These are phyloP conservation scores for Phylloscopus trochilus DNA, from an alignment of 2,113 vertebrate genomes.

Conservation along the genomic window DNA sequence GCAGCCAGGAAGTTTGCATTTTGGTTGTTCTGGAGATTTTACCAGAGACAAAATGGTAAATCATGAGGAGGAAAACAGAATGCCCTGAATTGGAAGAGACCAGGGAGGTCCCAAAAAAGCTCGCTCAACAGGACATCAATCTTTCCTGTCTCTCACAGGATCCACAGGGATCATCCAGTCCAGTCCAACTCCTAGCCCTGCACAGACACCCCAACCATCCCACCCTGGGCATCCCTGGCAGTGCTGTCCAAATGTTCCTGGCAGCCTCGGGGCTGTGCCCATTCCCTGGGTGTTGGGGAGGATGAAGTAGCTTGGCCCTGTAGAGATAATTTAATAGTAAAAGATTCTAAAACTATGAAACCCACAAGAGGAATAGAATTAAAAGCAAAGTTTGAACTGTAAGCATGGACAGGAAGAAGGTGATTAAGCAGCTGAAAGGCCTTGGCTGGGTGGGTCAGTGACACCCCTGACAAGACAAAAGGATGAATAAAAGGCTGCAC, in stretches of 20 bases:
- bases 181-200: accelerated
- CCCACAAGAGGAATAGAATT: no score
- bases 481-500: no score
- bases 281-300: no score
- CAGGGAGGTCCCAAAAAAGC: neutral
- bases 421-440: no score
- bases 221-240: neutral
- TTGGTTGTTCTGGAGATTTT: neutral
- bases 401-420: no score
- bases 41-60: neutral
- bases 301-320: no score
- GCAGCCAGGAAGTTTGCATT: neutral
- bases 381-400: no score
- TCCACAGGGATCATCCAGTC: no score
- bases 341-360: no score
- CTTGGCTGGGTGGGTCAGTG: no score
- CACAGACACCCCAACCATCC: neutral
- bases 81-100: neutral
- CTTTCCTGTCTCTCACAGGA: neutral
- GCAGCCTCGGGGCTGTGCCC: accelerated
- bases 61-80: neutral
- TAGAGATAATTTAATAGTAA: no score
- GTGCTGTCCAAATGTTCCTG: neutral
- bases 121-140: accelerated
- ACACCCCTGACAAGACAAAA: no score